phyloP scores from a whole-genome alignment of 2,113 vertebrate species.

The Burhinus oedicnemus region DNA sequence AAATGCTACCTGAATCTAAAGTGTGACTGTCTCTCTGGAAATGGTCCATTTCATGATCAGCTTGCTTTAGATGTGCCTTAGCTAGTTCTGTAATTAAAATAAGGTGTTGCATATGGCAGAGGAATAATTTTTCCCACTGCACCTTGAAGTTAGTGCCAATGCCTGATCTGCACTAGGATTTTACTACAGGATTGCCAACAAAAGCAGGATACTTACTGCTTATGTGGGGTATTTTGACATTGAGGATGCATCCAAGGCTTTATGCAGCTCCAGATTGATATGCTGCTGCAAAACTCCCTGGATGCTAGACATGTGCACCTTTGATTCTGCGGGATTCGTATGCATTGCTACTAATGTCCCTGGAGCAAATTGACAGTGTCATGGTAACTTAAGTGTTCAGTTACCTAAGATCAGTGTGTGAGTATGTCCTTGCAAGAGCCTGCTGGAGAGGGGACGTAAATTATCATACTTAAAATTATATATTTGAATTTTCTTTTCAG shows the following conservation, averaged over 20 bases:
- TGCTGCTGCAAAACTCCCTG: not conserved
- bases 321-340: not conserved
- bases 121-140: not conserved
- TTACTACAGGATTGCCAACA: not conserved
- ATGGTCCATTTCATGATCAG: not conserved
- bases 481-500: not conserved
- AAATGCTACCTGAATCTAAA: not conserved
- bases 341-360: accelerated
- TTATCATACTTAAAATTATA: not conserved
- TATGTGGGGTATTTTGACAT: not conserved
- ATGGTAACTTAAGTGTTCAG: not conserved
- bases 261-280: not conserved
- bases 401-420: not conserved
- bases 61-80: not conserved
- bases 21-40: not conserved
- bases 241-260: not conserved
- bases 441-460: not conserved
- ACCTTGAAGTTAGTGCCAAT: not conserved
- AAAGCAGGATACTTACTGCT: not conserved
- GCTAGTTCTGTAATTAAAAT: not conserved
- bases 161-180: not conserved
- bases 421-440: not conserved
- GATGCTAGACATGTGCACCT: not conserved
- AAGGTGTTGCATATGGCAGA: not conserved
- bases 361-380: not conserved